Conservation (phyloP, 2,113 vertebrate species). For the Leucopsar rothschildi region DNA sequence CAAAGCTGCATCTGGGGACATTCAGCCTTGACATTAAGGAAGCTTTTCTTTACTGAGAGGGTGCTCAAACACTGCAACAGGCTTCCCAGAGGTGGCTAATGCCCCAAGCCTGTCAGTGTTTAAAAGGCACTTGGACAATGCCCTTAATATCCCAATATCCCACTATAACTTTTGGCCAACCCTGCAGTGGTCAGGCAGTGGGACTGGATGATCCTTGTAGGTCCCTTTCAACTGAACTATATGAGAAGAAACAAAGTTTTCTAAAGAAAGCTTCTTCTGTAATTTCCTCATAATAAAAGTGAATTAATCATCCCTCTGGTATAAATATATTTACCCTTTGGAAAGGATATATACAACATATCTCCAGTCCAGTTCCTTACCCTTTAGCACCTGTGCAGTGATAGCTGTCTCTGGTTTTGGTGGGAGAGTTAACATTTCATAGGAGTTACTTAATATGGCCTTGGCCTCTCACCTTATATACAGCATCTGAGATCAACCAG, state of each 20-base stretch:
- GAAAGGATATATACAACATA: background rate
- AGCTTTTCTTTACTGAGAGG: background rate
- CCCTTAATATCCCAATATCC: background rate
- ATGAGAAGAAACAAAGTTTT: background rate
- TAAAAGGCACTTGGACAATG: background rate
- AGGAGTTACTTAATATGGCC: constrained; percentile 24
- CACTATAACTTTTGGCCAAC: background rate
- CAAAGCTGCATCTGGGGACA: background rate
- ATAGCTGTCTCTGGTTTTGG: background rate
- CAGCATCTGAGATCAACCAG: constrained; percentile 52
- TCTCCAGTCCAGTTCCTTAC: background rate
- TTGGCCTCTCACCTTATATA: constrained; percentile 54
- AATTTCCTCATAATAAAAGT: background rate
- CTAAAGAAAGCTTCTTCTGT: background rate
- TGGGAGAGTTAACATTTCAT: background rate
- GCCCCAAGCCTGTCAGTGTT: background rate
- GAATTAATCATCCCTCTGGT: background rate
- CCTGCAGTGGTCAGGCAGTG: background rate
- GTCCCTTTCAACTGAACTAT: background rate
- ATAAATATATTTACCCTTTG: background rate
- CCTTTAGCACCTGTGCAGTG: background rate
- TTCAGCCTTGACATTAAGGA: background rate
- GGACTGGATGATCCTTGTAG: background rate
- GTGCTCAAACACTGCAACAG: background rate
- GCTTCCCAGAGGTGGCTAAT: background rate